These are phyloP conservation scores for Enteromius fasciolatus DNA, from an alignment of 2,797 vertebrate genomes.

Conservation along the genomic window DNA sequence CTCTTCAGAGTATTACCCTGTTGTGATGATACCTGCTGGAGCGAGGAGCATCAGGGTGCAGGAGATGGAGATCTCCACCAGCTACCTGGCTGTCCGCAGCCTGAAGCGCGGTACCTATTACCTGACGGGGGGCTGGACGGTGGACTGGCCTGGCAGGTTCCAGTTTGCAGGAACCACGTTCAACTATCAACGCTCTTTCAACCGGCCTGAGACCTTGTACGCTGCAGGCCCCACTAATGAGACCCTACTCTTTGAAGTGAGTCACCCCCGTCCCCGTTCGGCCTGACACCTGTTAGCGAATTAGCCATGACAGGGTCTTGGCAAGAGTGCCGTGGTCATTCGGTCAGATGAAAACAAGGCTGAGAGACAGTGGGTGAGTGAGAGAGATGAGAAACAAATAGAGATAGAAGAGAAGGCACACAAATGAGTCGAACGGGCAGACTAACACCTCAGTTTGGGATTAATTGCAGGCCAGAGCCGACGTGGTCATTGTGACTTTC, in stretches of 20 bases:
- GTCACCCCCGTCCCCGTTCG: conserved; percentile 64
- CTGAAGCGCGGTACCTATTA: conserved; percentile 83
- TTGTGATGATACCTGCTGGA: conserved; percentile 88
- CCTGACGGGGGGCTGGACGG: conserved; percentile 91
- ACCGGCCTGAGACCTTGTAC: conserved; percentile 87
- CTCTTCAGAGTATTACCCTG: conserved; percentile 87
- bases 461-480: conserved; percentile 62
- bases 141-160: conserved; percentile 96
- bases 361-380: conserved; percentile 29
- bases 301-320: conserved; percentile 68
- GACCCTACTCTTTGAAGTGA: conserved; percentile 97
- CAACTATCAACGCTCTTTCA: conserved; percentile 88
- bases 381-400: conserved; percentile 34
- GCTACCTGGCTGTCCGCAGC: conserved; percentile 89
- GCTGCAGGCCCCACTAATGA: conserved; percentile 93
- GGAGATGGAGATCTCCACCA: conserved; percentile 87
- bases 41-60: conserved; percentile 85
- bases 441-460: conserved; percentile 57
- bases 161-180: conserved; percentile 88
- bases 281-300: conserved; percentile 67
- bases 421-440: conserved; percentile 32
- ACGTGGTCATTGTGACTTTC: conserved; percentile 41
- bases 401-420: conserved; percentile 22
- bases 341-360: conserved; percentile 60
- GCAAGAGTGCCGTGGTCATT: conserved; percentile 60